phyloP scores from a whole-genome alignment of 2,888 invertebrate genomes.

The Steinernema carpocapsae region DNA sequence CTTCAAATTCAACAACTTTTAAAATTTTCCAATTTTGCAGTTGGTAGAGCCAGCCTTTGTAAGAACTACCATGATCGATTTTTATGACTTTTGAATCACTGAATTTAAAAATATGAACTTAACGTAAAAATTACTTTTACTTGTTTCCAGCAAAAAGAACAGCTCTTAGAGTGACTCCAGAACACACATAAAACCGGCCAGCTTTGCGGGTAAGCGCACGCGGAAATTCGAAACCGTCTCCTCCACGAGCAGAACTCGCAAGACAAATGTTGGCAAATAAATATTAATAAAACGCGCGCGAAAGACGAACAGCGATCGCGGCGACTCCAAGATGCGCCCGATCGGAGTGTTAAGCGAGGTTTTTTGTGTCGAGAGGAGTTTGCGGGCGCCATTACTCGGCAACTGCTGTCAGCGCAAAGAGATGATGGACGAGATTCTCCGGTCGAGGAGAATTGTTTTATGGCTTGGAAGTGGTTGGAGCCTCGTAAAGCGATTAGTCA shows the following conservation, averaged over 20 bases:
- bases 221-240: too few relatives aligned
- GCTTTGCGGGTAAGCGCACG: too few relatives aligned
- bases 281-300: constrained; percentile 1
- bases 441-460: neutral
- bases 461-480: neutral
- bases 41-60: too few relatives aligned
- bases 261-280: neutral
- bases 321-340: neutral
- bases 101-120: too few relatives aligned
- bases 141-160: too few relatives aligned
- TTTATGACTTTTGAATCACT: too few relatives aligned
- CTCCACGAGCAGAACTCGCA: neutral
- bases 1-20: too few relatives aligned
- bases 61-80: too few relatives aligned
- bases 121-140: too few relatives aligned
- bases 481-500: neutral
- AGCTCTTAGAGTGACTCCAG: too few relatives aligned
- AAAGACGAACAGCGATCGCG: neutral
- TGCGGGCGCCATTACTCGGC: neutral
- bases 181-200: too few relatives aligned
- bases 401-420: neutral
- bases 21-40: too few relatives aligned
- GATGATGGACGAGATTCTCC: neutral
- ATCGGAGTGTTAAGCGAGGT: constrained; percentile 3
- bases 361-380: neutral